Conservation (phyloP, 2,888 invertebrate genomes). For the Oasisia sp. region DNA sequence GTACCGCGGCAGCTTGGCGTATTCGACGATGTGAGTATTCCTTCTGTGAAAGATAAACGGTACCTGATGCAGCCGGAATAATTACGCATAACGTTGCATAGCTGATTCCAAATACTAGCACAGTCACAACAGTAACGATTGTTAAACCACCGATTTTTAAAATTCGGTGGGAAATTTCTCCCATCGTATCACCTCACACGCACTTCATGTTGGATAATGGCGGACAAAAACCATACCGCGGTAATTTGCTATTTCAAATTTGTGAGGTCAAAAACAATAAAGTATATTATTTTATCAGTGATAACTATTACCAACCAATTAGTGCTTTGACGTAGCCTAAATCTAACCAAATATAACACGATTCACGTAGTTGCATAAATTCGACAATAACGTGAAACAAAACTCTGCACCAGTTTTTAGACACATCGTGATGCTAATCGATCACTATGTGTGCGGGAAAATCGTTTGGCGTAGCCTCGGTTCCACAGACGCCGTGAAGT, state of each 20-base stretch:
- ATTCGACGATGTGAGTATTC: not conserved
- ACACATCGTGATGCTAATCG: not conserved
- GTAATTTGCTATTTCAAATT: not conserved
- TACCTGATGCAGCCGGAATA: conserved; percentile 13
- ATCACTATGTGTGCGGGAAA: not conserved
- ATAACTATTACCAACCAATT: not conserved
- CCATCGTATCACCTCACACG: conserved; percentile 11
- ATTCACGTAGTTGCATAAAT: not conserved
- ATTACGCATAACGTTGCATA: conserved; percentile 13
- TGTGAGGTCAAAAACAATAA: conserved; percentile 4
- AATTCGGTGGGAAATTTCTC: not conserved
- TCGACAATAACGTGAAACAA: not conserved
- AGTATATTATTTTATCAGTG: not conserved
- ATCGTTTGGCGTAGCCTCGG: not conserved
- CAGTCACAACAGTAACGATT: not conserved
- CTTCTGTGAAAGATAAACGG: conserved; percentile 10
- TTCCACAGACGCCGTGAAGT: too few species aligned
- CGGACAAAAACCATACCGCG: conserved; percentile 17
- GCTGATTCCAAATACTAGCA: not conserved
- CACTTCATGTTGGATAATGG: conserved; percentile 17
- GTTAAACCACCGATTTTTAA: not conserved
- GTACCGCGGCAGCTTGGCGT: conserved; percentile 5
- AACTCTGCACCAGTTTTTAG: not conserved
- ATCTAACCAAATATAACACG: not conserved
- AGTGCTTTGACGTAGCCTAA: not conserved